These are phyloP conservation scores for Gymnocheta viridis DNA, from an alignment of 2,888 invertebrate genomes.

Conservation along the genomic window DNA sequence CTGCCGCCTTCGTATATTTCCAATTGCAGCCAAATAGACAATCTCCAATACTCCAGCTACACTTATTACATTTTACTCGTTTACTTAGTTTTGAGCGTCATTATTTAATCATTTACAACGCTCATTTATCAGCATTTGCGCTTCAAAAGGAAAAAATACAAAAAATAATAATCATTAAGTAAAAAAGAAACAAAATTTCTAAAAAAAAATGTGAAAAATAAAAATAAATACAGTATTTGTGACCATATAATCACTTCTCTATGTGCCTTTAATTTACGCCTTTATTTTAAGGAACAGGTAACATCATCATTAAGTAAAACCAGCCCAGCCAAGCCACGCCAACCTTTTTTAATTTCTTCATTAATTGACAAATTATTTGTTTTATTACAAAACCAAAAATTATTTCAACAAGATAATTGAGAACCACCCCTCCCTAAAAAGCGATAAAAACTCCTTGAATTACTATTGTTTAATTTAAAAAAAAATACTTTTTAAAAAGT, in stretches of 20 bases:
- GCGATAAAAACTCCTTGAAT: background rate
- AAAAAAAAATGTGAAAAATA: slow-evolving; percentile 25
- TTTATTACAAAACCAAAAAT: background rate
- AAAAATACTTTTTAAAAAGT: no score
- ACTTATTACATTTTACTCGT: slow-evolving; percentile 45
- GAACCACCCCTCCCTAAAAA: no score
- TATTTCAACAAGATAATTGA: background rate
- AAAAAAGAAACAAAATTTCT: background rate
- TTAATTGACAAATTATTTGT: slow-evolving; percentile 44
- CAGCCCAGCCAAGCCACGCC: no score
- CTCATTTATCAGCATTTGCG: slow-evolving; percentile 74
- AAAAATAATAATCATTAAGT: slow-evolving; percentile 8
- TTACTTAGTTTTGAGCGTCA: slow-evolving; percentile 63
- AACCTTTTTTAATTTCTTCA: slow-evolving; percentile 20
- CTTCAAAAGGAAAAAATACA: slow-evolving; percentile 44
- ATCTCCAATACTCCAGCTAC: slow-evolving; percentile 14
- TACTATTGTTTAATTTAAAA: no score
- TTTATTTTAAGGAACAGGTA: slow-evolving; percentile 31
- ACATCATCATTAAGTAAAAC: slow-evolving; percentile 64
- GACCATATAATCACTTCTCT: slow-evolving; percentile 26
- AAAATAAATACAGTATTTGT: slow-evolving; percentile 18
- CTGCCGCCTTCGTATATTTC: background rate
- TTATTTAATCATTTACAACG: slow-evolving; percentile 73
- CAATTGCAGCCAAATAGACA: background rate
- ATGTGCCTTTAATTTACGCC: slow-evolving; percentile 34